A percentile compares a stretch with the other conserved stretches of the same genome.
Conservation (phyloP, 2,797 vertebrate species). For the Dendrocincla fuliginosa region DNA sequence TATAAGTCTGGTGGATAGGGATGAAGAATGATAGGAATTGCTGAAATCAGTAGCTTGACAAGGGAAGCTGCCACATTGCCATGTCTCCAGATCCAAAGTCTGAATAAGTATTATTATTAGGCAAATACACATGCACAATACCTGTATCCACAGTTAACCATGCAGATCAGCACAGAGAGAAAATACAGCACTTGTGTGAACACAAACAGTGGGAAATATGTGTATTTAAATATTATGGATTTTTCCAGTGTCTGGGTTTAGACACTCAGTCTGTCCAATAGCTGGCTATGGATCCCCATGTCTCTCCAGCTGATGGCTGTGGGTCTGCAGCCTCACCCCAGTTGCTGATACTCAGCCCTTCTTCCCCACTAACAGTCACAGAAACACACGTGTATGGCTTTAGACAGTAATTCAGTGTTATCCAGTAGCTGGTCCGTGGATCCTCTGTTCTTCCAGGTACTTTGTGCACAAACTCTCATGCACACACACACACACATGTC, state of each 20-base stretch:
- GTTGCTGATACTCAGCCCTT: not conserved
- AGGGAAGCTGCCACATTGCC: not conserved
- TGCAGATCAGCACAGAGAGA: not conserved
- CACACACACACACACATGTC: accelerated
- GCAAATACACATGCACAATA: not conserved
- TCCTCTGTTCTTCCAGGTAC: not conserved
- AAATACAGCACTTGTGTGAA: not conserved
- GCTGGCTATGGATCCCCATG: too few relatives aligned
- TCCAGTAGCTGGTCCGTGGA: not conserved
- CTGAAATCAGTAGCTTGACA: not conserved
- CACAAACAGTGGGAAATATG: not conserved
- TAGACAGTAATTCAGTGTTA: not conserved
- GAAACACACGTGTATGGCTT: not conserved
- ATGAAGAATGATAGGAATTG: not conserved
- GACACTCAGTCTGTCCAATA: not conserved
- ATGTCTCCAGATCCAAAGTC: not conserved
- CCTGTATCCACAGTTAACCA: not conserved
- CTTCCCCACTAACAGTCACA: not conserved
- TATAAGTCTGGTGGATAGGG: not conserved
- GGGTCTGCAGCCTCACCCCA: not conserved
- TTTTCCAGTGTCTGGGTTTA: not conserved
- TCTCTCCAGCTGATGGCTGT: not conserved
- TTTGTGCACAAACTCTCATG: not conserved
- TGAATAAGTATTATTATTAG: not conserved
- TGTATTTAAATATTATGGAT: not conserved